Evolutionary conservation across 2,113 vertebrate species (phyloP).

Genomic region (Oceanites oceanicus): DNA sequence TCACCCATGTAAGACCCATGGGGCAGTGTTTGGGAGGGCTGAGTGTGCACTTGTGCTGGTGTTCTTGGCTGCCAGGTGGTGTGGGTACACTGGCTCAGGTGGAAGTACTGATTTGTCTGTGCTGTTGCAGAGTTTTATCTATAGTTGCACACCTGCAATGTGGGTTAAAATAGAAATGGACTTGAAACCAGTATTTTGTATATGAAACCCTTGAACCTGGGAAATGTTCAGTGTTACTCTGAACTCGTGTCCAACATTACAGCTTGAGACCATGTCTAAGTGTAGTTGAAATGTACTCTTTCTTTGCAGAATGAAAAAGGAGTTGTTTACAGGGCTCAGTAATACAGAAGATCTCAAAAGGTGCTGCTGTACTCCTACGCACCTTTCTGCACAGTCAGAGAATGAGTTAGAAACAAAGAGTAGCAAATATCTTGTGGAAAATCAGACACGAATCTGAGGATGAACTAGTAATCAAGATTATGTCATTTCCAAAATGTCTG

Average conservation of each 20-base stretch:
- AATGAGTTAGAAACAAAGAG: background rate
- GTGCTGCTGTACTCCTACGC: background rate
- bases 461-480: background rate
- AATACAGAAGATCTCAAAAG: background rate
- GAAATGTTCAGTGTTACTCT: background rate
- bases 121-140: background rate
- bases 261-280: background rate
- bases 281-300: background rate
- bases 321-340: background rate
- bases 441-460: background rate
- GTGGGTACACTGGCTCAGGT: background rate
- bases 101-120: background rate
- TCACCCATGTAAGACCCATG: accelerated
- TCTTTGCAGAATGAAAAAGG: background rate
- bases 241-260: background rate
- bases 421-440: background rate
- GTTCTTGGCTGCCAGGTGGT: background rate
- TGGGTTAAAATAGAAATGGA: slow-evolving; percentile 17
- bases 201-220: background rate
- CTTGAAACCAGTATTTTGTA: slow-evolving; percentile 4
- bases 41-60: background rate
- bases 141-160: background rate
- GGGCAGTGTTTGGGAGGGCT: background rate
- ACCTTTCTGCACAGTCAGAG: background rate
- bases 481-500: background rate